Percentiles rank a stretch among this genome's conserved stretches.
Conservation (phyloP, 2,888 invertebrate genomes). For the Thera obeliscata region DNA sequence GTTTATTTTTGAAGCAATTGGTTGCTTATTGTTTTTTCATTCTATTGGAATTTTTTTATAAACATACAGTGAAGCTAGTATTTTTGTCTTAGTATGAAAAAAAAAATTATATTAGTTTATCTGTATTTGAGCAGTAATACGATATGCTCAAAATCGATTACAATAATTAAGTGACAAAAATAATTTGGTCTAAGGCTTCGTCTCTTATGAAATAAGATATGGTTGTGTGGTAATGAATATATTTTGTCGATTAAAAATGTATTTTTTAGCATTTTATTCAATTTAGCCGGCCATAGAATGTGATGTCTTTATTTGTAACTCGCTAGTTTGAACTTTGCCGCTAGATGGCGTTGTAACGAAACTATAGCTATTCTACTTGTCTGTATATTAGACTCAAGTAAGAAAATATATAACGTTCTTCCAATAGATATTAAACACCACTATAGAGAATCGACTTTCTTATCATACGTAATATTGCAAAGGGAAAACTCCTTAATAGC, state of each 20-base stretch:
- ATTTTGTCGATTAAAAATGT: slow-evolving; percentile 47
- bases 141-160: slow-evolving; percentile 46
- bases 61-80: background rate
- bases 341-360: slow-evolving; percentile 23
- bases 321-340: slow-evolving; percentile 15
- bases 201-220: slow-evolving; percentile 73
- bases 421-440: background rate
- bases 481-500: background rate
- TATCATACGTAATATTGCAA: background rate
- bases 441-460: background rate
- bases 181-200: slow-evolving; percentile 55
- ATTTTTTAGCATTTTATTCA: slow-evolving; percentile 61
- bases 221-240: slow-evolving; percentile 70
- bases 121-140: slow-evolving; percentile 15
- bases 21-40: slow-evolving; percentile 9
- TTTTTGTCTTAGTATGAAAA: background rate
- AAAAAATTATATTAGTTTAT: too few species aligned
- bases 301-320: slow-evolving; percentile 33
- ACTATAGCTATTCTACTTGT: slow-evolving; percentile 3
- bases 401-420: background rate
- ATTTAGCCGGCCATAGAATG: slow-evolving; percentile 43
- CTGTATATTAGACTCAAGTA: background rate
- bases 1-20: slow-evolving; percentile 13
- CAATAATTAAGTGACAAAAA: slow-evolving; percentile 49
- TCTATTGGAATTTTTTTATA: background rate